A percentile compares a stretch with the other conserved stretches of the same genome.
phyloP scores from a whole-genome alignment of 2,888 invertebrate species.

The Mythimna albipuncta region DNA sequence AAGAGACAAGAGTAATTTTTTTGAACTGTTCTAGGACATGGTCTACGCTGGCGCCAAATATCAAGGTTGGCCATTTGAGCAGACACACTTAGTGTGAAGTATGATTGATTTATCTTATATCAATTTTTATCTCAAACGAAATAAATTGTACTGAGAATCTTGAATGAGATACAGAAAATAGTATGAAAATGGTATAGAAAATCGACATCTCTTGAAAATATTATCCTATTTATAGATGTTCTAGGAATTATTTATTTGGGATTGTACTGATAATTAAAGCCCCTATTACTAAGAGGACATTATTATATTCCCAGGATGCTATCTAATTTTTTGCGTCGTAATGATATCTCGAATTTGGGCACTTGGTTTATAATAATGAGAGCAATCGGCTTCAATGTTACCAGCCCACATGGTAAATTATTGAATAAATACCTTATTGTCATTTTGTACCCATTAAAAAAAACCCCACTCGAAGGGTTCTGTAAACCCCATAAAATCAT shows the following conservation, averaged over 20 bases:
- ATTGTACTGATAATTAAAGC: not conserved
- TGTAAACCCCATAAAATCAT: constrained; percentile 78
- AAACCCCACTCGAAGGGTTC: constrained; percentile 74
- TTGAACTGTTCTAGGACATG: too few species aligned
- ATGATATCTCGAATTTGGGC: constrained; percentile 17
- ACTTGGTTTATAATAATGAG: constrained; percentile 29
- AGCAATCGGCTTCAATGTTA: not conserved
- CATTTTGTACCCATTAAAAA: constrained; percentile 70
- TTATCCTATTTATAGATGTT: not conserved
- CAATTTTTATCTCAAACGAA: too few species aligned
- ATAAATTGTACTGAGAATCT: not conserved
- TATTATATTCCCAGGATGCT: not conserved
- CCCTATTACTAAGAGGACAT: not conserved
- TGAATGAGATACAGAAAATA: too few species aligned
- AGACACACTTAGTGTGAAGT: too few species aligned
- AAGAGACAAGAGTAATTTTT: too few species aligned
- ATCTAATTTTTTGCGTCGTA: not conserved
- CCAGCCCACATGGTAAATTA: constrained; percentile 49
- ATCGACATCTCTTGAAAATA: not conserved
- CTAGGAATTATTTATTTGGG: not conserved
- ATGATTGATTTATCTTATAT: too few species aligned
- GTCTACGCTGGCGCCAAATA: too few species aligned
- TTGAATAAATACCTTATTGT: constrained; percentile 61
- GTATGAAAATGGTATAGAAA: too few species aligned
- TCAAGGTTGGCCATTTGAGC: too few species aligned